A percentile compares a stretch with the other conserved stretches of the same genome.
These are phyloP conservation scores for Eublepharis macularius DNA, from an alignment of 2,113 vertebrate species.

Conservation along the genomic window DNA sequence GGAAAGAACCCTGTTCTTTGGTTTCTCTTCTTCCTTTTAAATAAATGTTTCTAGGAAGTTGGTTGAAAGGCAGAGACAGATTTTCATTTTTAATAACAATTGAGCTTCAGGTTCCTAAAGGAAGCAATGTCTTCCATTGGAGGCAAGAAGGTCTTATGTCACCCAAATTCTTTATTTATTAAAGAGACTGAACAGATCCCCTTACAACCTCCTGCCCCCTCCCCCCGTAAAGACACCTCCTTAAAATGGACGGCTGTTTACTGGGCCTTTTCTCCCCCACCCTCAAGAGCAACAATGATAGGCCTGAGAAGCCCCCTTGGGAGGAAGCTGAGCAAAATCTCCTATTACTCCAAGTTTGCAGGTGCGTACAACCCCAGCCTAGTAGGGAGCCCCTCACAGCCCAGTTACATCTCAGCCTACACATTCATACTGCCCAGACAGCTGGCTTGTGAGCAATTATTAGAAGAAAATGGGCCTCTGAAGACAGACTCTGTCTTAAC, in stretches of 20 bases:
- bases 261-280: conserved; percentile 29
- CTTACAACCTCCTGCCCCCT: conserved; percentile 53
- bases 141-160: conserved; percentile 66
- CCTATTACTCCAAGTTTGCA: background rate
- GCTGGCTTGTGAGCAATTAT: background rate
- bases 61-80: conserved; percentile 59
- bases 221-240: conserved; percentile 33
- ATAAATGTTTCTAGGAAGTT: conserved; percentile 60
- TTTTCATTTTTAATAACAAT: conserved; percentile 75
- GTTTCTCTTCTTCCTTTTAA: conserved; percentile 58
- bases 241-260: conserved; percentile 51
- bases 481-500: background rate
- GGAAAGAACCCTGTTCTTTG: conserved; percentile 26
- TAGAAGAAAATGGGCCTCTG: background rate
- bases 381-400: background rate
- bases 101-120: conserved; percentile 59
- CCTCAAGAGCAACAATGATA: background rate
- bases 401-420: background rate
- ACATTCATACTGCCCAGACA: background rate
- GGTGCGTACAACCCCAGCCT: background rate
- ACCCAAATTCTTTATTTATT: conserved; percentile 75
- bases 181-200: conserved; percentile 66
- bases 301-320: background rate
- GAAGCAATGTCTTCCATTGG: conserved; percentile 62
- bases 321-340: background rate